Evolutionary conservation across 64 coral and sea anemone species (phyloP), one percentile per base, ranked within the genome.

Genomic region (Stichodactyla helianthus): DNA sequence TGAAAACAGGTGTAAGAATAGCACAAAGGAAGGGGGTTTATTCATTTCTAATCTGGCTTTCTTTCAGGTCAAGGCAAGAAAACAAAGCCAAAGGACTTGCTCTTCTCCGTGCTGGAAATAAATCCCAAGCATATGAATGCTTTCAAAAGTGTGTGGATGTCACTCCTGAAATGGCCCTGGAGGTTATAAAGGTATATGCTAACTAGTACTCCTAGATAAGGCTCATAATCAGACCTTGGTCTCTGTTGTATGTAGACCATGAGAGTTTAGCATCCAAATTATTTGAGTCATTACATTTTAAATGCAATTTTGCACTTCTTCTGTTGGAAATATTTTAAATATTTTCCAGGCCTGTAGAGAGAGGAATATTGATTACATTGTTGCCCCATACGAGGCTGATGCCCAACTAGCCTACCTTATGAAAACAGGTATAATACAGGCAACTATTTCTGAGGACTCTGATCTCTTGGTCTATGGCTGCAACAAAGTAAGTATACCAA

Each of bases 71-170:
- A 86, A 92, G 97, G 57, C 88, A 99, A n/a, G 97, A 99, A 59
- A 90, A 99, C 93, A 95, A 93, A 59, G 88, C 93, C 8, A 94
- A 99, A 93, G 97, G 97, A n/a, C 64, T 99, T 51, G 97, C 97
- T 53, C 89, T 95, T 88, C 90, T 99, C 16, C 74, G 90, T 63
- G 93, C 91, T 95, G 97, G 97, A 12, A 95, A 99, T 61, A 89
- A 86, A 59, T 80, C 89, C 15, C 87, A 99, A 65, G 97, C 97
- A 6, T 50, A 87, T 61, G 97, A 99, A 52, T 95, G 97, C 79
- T 99, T 99, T 77, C 97, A 99, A 50, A 99, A 92, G 50, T 90
- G 93, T 90, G 88, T 99, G 61, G 97, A 99, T 82, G 93, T 99
- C 17, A 90, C 93, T 9, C 97, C 97, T 56, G 93, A 95, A 12